Conservation (phyloP, 2,113 vertebrate genomes). For the Cheirogaleus medius region DNA sequence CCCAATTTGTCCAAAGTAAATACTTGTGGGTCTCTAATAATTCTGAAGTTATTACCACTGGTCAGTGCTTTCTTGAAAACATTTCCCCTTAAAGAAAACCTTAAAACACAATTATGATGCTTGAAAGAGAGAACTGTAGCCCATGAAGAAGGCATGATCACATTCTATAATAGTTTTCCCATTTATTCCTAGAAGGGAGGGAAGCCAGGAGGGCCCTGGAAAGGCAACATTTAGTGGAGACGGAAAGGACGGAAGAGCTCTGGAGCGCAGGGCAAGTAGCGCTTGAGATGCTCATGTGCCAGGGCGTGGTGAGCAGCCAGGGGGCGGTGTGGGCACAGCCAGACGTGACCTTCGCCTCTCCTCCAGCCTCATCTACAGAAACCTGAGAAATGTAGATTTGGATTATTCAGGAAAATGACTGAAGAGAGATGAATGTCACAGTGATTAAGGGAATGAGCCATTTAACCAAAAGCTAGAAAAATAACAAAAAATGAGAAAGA, state of each 20-base stretch:
- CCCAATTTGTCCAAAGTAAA: background rate
- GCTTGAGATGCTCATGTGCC: background rate
- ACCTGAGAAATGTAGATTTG: background rate
- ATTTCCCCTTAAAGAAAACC: background rate
- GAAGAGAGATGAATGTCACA: background rate
- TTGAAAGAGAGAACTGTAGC: background rate
- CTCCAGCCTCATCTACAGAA: background rate
- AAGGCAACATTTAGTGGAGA: background rate
- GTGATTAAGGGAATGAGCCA: background rate
- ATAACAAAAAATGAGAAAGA: background rate
- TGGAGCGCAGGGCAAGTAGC: too few species aligned
- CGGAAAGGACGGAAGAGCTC: background rate
- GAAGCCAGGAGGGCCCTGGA: background rate
- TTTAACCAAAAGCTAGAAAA: slow-evolving; percentile 22
- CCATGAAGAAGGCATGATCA: background rate
- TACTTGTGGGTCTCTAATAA: background rate
- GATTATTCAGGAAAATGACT: background rate
- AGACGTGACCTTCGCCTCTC: background rate
- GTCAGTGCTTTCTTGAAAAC: background rate
- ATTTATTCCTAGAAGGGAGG: background rate
- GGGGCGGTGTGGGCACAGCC: background rate
- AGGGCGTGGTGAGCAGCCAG: background rate
- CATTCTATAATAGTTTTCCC: background rate
- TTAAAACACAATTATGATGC: background rate
- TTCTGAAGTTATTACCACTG: background rate